Base-by-base conservation (phyloP, 1,140 invertebrate genomes). In the Atta colombica region DNA sequence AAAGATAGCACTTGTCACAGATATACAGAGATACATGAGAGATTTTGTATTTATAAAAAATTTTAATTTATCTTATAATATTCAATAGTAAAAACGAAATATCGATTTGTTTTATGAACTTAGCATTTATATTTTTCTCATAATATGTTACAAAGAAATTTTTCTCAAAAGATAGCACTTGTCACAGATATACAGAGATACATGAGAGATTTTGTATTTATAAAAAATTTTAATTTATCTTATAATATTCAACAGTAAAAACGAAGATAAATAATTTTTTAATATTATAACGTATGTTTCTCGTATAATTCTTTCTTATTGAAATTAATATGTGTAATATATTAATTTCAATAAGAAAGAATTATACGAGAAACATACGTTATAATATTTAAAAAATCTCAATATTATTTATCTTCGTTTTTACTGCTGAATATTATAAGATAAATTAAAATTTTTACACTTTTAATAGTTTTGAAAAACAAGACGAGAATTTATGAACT, bases 261-360 rank as follows among this genome's bases (percentile, higher is more conserved):
- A 25, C 4, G 4, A 63, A n/a, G 6, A 72, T 72, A 60, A 60
- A 71, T 81, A 71, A 81, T 21, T 49, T 55, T 58, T 58, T 16
- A 21, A 58, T 8, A 8, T 39, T 58, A 58, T 58, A 58, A 58
- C 7, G 2, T 39, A 8, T 6, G 51, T 45, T 39, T 12, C 16
- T 81, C 10, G 10, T 21, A 12, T 81, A 81, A 55, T 49, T 71
- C 16, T 58, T 81, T 35, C 10, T 21, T 12, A 51, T 80, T 21
- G 21, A 28, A 25, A 72, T 69, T 21, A 7, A n/a, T 16, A 10
- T 25, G 21, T 25, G 21, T 25, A 25, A 25, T 25, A 25, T 25
- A 25, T 25, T 25, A 25, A 25, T 25, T 25, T 25, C 21, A n/a
- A n/a, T n/a, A n/a, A n/a, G n/a, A n/a, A n/a, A n/a, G n/a, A 25